Evolutionary conservation across 2,888 invertebrate genomes (phyloP), one percentile per base, ranked within the genome.

Genomic region (Teinopalpus imperialis): DNA sequence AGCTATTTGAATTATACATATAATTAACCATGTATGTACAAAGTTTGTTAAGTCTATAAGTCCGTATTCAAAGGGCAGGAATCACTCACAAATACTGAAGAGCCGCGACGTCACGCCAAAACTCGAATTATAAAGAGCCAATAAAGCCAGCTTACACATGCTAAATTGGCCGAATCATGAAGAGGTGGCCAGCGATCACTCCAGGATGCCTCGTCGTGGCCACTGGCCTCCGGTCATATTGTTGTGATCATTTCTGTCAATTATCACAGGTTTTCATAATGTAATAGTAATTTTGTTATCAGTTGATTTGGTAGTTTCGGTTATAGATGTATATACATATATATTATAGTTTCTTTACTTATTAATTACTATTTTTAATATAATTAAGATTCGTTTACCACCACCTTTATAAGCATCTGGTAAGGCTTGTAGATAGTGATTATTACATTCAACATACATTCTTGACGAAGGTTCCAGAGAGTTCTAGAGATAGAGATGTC

Each of bases 231-330:
- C 45, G 87, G 87, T 87, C 87, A 87, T 61, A 83, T 85, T 30
- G 86, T 86, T 32, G 87, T 86, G 57, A 75, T 72, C 85, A 85
- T 82, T 63, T 86, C 87, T 87, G 54, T 35, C 16, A 40, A 44
- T 10, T 6, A 8, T 10, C 12, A 16, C 4, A 31, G 13, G n/a
- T n/a, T n/a, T n/a, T n/a, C n/a, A n/a, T n/a, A n/a, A n/a, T n/a
- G n/a, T n/a, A n/a, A n/a, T n/a, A n/a, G n/a, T n/a, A n/a, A n/a
- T n/a, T n/a, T n/a, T n/a, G n/a, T n/a, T n/a, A n/a, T n/a, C n/a
- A n/a, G n/a, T n/a, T n/a, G n/a, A n/a, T n/a, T n/a, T n/a, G n/a
- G n/a, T n/a, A n/a, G n/a, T n/a, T n/a, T n/a, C n/a, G n/a, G n/a
- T n/a, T n/a, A n/a, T n/a, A n/a, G n/a, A n/a, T n/a, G n/a, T n/a